phyloP scores from a whole-genome alignment of 2,888 invertebrate genomes.

The Schrankia costaestrigalis region DNA sequence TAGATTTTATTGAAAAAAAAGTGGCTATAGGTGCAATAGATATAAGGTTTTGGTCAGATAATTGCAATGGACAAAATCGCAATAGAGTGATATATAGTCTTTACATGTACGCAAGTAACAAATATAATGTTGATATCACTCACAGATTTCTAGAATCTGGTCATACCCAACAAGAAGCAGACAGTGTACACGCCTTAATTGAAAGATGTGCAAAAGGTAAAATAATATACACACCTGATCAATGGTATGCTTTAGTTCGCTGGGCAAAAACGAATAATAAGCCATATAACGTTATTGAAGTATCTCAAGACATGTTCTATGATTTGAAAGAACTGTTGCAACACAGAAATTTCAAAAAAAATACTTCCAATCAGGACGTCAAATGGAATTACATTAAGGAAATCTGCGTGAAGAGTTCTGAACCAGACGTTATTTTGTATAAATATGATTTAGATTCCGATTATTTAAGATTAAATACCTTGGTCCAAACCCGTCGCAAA shows the following conservation, averaged over 20 bases:
- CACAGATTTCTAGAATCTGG: constrained; percentile 32
- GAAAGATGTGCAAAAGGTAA: constrained; percentile 10
- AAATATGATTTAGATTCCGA: not conserved
- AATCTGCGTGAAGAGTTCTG: constrained; percentile 3
- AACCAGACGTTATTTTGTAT: constrained; percentile 5
- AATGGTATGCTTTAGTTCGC: constrained; percentile 9
- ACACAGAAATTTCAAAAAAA: constrained; percentile 1
- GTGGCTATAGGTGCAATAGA: constrained; percentile 1
- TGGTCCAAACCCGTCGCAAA: not conserved
- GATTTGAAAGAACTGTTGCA: constrained; percentile 2
- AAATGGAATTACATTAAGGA: constrained; percentile 2
- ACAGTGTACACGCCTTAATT: constrained; percentile 29
- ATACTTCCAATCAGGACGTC: not conserved
- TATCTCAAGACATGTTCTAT: constrained; percentile 3
- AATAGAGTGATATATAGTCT: constrained; percentile 15
- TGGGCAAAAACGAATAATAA: constrained; percentile 10
- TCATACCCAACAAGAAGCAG: constrained; percentile 33
- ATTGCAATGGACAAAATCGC: constrained; percentile 17
- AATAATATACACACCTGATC: constrained; percentile 14
- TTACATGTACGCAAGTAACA: constrained; percentile 5
- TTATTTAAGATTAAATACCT: not conserved
- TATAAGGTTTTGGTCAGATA: constrained; percentile 12
- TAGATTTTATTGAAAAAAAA: constrained; percentile 6
- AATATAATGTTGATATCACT: constrained; percentile 4
- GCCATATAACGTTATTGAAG: constrained; percentile 8